These are phyloP conservation scores for Lycocorax pyrrhopterus DNA, from an alignment of 2,113 vertebrate species.

Conservation along the genomic window DNA sequence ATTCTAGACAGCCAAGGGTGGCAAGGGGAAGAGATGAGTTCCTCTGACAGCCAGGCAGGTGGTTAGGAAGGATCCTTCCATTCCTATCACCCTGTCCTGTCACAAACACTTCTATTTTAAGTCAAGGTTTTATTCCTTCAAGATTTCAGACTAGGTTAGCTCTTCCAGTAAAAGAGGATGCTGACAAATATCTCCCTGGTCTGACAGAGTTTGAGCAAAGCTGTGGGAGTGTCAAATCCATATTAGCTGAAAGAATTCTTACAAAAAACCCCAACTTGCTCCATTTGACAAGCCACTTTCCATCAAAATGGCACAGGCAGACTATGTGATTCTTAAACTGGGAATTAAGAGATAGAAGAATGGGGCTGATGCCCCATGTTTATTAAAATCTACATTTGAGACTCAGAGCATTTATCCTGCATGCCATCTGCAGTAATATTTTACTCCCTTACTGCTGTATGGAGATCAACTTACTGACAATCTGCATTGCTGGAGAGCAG, in stretches of 20 bases:
- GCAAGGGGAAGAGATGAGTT: background rate
- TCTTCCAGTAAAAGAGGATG: background rate
- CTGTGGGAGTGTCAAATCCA: background rate
- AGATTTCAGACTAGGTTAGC: constrained; percentile 4
- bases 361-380: background rate
- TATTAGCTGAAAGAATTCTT: background rate
- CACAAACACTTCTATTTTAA: constrained; percentile 35
- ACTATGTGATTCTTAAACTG: background rate
- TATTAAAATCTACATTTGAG: background rate
- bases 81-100: background rate
- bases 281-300: background rate
- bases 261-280: background rate
- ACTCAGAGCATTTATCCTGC: background rate
- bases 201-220: background rate
- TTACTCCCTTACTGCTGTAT: background rate
- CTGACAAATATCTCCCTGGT: constrained; percentile 1
- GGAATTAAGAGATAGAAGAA: background rate
- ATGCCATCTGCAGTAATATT: background rate
- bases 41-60: constrained; percentile 13
- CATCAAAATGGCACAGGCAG: background rate
- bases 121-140: background rate
- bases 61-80: background rate
- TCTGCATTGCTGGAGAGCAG: background rate
- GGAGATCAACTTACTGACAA: background rate
- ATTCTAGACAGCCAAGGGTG: background rate